These are phyloP conservation scores for Metacarcinus magister DNA, from an alignment of 2,888 invertebrate species.

Conservation along the genomic window DNA sequence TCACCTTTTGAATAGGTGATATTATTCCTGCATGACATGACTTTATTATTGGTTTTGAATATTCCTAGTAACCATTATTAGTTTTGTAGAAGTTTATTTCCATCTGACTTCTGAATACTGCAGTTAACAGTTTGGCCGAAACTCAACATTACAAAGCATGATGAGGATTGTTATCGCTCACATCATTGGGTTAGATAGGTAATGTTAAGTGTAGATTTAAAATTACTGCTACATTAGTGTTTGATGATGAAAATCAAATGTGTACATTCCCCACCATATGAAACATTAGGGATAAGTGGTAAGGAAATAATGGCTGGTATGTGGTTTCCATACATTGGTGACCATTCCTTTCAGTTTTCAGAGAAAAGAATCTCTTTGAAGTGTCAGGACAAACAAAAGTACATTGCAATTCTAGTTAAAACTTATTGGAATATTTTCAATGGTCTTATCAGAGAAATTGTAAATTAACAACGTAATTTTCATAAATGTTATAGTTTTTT, in stretches of 20 bases:
- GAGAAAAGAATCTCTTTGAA: neutral
- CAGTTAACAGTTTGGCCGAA: neutral
- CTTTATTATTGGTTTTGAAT: neutral
- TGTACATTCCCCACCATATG: neutral
- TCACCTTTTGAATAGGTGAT: too few species aligned
- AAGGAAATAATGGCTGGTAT: neutral
- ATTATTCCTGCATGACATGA: neutral
- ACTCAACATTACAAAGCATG: neutral
- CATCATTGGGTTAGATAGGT: neutral
- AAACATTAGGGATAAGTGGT: neutral
- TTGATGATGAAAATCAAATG: neutral
- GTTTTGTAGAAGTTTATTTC: neutral
- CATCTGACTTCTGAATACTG: neutral
- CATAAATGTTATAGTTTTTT: neutral
- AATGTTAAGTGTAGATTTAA: neutral
- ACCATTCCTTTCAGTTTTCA: neutral
- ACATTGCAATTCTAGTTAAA: neutral
- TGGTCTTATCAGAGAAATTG: neutral
- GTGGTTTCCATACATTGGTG: neutral
- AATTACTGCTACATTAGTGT: neutral
- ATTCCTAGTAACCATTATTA: neutral
- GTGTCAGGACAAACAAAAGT: neutral
- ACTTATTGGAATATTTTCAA: neutral
- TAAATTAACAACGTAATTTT: neutral
- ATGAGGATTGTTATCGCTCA: neutral